Conservation (phyloP, 2,888 invertebrate genomes). For the Aphrophora alni region DNA sequence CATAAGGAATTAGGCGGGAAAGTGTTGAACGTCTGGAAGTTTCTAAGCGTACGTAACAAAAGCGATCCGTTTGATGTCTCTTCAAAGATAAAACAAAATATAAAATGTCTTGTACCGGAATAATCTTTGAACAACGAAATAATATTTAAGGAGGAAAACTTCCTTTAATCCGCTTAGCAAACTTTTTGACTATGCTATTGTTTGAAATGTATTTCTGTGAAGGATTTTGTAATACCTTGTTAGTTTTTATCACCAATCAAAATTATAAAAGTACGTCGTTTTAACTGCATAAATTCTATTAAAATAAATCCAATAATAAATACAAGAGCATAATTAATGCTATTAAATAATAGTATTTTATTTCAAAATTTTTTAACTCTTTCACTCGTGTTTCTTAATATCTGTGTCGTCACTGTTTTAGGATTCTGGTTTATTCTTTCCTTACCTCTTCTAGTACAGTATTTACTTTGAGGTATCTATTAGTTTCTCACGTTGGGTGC, state of each 20-base stretch:
- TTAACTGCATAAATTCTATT: too few species aligned
- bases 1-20: background rate
- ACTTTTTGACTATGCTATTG: background rate
- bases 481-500: too few species aligned
- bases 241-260: background rate
- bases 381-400: too few species aligned
- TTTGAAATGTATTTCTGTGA: background rate
- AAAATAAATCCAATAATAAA: too few species aligned
- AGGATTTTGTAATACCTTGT: background rate
- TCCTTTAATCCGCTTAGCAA: background rate
- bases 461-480: too few species aligned
- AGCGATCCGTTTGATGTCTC: conserved; percentile 6
- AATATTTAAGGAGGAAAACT: conserved; percentile 5
- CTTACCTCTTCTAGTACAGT: too few species aligned
- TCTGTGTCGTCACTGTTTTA: too few species aligned
- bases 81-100: conserved; percentile 2
- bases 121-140: conserved; percentile 2
- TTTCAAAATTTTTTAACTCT: too few species aligned
- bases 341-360: too few species aligned
- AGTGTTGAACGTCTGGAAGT: background rate
- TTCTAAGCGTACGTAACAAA: background rate
- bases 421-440: too few species aligned
- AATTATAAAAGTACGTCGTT: too few species aligned
- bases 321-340: too few species aligned
- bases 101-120: conserved; percentile 6